Evolutionary conservation across 2,797 vertebrate species (phyloP), one percentile per base, ranked within the genome.

Genomic region (Crenichthys baileyi): DNA sequence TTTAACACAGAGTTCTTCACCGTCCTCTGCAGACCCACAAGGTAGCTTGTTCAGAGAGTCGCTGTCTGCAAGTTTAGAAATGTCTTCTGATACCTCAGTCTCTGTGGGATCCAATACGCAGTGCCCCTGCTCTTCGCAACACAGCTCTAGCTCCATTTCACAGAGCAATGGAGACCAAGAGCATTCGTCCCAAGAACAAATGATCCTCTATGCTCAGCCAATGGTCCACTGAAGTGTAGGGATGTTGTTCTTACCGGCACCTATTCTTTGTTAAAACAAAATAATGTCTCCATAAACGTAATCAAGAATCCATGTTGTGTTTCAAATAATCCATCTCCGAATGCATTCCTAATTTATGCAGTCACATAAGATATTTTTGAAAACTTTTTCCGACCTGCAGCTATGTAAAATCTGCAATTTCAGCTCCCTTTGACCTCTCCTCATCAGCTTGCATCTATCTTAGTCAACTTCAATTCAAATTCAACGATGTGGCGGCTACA

Each of bases 81-180:
- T 26, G 61, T 50, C 70, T 76, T 83, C 80, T 22, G 24, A 84
- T 60, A 83, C 81, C 70, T 87, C 78, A 1, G 83, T 56, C 51
- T 85, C 83, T 58, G 53, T 29, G 16, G 79, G 65, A 58, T 89
- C 78, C 71, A 41, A 81, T 16, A 70, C 68, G 1, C 70, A 53
- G n/a, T 90, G 81, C 58, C 79, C 36, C 22, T 72, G 79, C 76
- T 93, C 90, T 76, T 89, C 88, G 70, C 77, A 73, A 83, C 74
- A 74, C 44, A 78, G 51, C 74, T 92, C 87, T 82, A 83, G 84
- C 82, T 96, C 94, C 95, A 96, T 96, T 81, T 94, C 85, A 77
- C 74, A 80, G 70, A 88, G 83, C 75, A n/a, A 90, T 46, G 56
- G 91, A 90, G 71, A 88, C 88, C 90, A 88, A 91, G 80, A 86